Evolutionary conservation across 2,888 invertebrate genomes (phyloP).

Genomic region (Chromoteleia sp.): DNA sequence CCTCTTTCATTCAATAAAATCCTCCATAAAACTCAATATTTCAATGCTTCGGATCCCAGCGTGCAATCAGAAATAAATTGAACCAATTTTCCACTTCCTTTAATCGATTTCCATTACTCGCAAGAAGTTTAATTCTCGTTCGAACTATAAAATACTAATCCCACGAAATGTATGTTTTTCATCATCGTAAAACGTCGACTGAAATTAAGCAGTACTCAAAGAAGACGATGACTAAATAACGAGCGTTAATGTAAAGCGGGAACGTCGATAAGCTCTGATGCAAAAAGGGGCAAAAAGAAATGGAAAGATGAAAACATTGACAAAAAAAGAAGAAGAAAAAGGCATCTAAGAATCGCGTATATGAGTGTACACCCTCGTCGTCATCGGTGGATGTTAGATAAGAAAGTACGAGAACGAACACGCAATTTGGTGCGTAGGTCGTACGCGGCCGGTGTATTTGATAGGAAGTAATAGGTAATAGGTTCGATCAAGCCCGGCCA

Average conservation of each 20-base stretch:
- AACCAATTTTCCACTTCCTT: slow-evolving; percentile 58
- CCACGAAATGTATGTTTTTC: slow-evolving; percentile 58
- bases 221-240: slow-evolving; percentile 39
- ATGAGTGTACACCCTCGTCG: slow-evolving; percentile 56
- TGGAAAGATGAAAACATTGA: background rate
- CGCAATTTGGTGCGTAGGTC: slow-evolving; percentile 58
- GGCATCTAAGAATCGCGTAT: slow-evolving; percentile 1
- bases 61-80: slow-evolving; percentile 57
- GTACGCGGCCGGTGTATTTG: slow-evolving; percentile 72
- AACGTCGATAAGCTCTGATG: slow-evolving; percentile 13
- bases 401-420: slow-evolving; percentile 62
- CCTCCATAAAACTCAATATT: slow-evolving; percentile 45
- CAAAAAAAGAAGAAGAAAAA: slow-evolving; percentile 17
- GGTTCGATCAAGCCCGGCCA: slow-evolving; percentile 75
- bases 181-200: slow-evolving; percentile 52
- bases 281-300: background rate
- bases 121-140: slow-evolving; percentile 21
- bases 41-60: slow-evolving; percentile 12
- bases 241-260: slow-evolving; percentile 28
- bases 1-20: slow-evolving; percentile 51
- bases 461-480: slow-evolving; percentile 80
- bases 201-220: slow-evolving; percentile 26
- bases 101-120: slow-evolving; percentile 60
- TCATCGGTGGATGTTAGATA: slow-evolving; percentile 46
- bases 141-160: slow-evolving; percentile 43